phyloP scores from a whole-genome alignment of 1,140 invertebrate species.

The Zeugodacus cucurbitae region DNA sequence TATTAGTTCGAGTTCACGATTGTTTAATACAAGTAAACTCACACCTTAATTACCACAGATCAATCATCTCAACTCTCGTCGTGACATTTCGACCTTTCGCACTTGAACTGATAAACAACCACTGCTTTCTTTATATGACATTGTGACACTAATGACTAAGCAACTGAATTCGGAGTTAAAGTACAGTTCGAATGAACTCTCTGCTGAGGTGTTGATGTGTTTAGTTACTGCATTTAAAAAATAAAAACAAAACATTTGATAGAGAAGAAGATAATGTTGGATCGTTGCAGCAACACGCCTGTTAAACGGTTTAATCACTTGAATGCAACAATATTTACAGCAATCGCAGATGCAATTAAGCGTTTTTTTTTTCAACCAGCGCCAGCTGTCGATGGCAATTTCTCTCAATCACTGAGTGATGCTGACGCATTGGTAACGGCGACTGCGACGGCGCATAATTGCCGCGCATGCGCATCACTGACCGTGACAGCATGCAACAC shows the following conservation, averaged over 20 bases:
- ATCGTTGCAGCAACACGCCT: no score
- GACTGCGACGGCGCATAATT: background rate
- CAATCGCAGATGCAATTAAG: constrained; percentile 1
- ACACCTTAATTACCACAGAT: background rate
- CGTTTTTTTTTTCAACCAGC: background rate
- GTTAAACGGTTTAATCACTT: background rate
- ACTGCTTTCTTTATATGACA: background rate
- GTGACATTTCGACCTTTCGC: background rate
- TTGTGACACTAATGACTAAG: background rate
- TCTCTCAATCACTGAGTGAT: background rate
- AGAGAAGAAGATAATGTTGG: no score
- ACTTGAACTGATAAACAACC: background rate
- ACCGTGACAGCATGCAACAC: background rate
- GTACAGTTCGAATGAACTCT: background rate
- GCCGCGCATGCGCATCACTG: background rate
- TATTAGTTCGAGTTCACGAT: no score
- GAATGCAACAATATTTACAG: background rate
- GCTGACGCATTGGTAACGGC: background rate
- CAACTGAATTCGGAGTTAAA: background rate
- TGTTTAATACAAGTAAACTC: no score
- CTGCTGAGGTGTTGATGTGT: background rate
- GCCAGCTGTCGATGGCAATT: background rate
- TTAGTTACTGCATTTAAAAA: background rate
- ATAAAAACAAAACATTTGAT: background rate
- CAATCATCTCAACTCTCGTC: background rate